phyloP scores from a whole-genome alignment of 2,113 vertebrate genomes.

The Muntiacus reevesi region DNA sequence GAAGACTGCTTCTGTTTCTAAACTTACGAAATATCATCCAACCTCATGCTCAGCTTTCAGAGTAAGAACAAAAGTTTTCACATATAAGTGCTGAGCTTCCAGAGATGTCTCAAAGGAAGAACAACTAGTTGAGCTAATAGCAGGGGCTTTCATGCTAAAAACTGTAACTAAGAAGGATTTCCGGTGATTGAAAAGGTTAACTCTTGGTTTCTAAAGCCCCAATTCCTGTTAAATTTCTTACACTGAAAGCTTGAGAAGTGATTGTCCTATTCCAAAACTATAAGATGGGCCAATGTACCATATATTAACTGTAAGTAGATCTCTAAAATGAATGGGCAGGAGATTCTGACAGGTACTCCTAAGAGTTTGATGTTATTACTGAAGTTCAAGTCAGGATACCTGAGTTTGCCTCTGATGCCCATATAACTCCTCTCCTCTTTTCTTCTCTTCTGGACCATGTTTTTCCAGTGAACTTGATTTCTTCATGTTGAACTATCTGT shows the following conservation, averaged over 20 bases:
- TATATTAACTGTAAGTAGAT: background rate
- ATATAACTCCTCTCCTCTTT: background rate
- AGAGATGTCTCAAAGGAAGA: background rate
- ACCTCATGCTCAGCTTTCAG: background rate
- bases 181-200: background rate
- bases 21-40: background rate
- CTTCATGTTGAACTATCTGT: background rate
- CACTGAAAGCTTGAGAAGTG: background rate
- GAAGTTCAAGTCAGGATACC: background rate
- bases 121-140: background rate
- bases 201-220: background rate
- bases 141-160: background rate
- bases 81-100: background rate
- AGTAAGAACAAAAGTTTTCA: background rate
- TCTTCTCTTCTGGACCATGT: background rate
- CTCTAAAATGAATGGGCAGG: background rate
- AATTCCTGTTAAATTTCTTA: background rate
- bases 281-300: background rate
- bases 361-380: background rate
- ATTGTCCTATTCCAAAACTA: background rate
- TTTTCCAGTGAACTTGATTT: background rate
- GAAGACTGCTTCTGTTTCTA: background rate
- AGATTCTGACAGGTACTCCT: background rate
- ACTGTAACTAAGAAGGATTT: background rate
- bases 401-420: background rate